Conservation (phyloP, 2,113 vertebrate species). For the Camelus bactrianus region DNA sequence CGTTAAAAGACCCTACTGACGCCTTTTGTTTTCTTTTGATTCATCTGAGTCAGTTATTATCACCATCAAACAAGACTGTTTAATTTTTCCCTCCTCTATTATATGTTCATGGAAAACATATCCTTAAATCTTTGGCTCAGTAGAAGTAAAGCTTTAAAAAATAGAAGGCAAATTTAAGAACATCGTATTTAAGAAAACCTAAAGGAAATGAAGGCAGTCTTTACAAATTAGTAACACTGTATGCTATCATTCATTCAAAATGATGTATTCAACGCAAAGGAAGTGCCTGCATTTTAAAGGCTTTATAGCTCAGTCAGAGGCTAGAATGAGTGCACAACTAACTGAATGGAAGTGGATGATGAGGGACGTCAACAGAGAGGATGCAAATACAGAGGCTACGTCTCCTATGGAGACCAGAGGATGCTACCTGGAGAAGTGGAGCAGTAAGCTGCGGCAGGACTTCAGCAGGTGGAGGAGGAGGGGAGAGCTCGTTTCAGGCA, state of each 20-base stretch:
- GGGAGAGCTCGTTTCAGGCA: neutral
- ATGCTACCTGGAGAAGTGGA: neutral
- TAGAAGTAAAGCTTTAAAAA: neutral
- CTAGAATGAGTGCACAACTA: neutral
- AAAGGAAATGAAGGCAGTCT: neutral
- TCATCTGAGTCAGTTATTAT: neutral
- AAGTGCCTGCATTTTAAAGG: neutral
- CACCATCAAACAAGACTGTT: neutral
- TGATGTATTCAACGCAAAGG: neutral
- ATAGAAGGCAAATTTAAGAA: neutral
- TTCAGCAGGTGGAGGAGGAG: neutral
- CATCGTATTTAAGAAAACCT: neutral
- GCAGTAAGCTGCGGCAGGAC: too few species aligned
- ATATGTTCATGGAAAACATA: neutral
- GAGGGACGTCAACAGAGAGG: neutral
- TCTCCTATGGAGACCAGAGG: neutral
- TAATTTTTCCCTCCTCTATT: neutral
- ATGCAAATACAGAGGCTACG: neutral
- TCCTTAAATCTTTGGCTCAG: neutral
- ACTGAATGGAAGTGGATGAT: neutral
- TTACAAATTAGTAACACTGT: neutral
- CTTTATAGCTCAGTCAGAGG: neutral
- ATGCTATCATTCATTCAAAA: neutral
- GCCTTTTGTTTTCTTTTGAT: neutral
- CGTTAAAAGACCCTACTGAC: neutral